A percentile compares a stretch with the other conserved stretches of the same genome.
These are phyloP conservation scores for Antigone vipio DNA, from an alignment of 2,113 vertebrate genomes.

Conservation along the genomic window DNA sequence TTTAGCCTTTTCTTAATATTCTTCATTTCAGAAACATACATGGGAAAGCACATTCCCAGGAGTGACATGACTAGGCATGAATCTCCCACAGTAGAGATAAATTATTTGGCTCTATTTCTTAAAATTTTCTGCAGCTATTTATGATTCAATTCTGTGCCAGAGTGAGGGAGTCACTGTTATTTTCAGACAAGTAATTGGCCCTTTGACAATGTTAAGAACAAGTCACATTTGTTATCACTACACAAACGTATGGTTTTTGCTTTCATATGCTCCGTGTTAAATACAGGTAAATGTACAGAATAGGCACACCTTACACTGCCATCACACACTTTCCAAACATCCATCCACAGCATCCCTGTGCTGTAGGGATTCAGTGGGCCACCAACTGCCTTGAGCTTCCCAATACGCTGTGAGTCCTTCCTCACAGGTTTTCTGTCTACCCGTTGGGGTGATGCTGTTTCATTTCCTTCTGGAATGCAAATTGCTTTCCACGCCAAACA, in stretches of 20 bases:
- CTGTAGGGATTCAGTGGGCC: not conserved
- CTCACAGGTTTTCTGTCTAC: not conserved
- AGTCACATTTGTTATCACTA: not conserved
- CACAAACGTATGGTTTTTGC: not conserved
- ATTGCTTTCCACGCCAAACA: not conserved
- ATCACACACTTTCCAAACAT: not conserved
- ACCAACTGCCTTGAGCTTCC: not conserved
- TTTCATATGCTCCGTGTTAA: not conserved
- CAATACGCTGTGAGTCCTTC: not conserved
- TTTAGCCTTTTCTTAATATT: not conserved
- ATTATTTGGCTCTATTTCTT: not conserved
- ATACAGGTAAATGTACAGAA: not conserved
- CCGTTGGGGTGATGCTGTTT: not conserved
- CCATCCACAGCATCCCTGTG: not conserved
- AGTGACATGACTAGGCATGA: not conserved
- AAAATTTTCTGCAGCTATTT: not conserved
- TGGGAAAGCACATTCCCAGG: not conserved
- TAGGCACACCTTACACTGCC: rapidly evolving
- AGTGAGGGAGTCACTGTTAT: not conserved
- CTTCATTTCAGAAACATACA: not conserved
- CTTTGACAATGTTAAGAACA: not conserved
- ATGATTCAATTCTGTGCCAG: not conserved
- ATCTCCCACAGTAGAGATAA: not conserved
- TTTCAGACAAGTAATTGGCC: not conserved
- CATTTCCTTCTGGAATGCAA: not conserved